Evolutionary conservation across 2,888 invertebrate species (phyloP).

Genomic region (Nycteola revayana): DNA sequence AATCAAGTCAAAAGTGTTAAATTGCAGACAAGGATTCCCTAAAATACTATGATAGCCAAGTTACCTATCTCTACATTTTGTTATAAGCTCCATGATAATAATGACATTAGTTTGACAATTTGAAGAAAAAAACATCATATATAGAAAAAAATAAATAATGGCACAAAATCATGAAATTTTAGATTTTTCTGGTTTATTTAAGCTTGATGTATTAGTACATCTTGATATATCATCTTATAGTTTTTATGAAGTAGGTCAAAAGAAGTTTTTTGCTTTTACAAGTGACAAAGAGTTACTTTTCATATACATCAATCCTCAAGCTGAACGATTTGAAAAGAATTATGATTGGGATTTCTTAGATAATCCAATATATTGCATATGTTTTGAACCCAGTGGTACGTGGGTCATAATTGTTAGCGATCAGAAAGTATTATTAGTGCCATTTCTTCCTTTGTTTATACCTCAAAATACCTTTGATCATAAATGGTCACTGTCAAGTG

Average conservation of each 20-base stretch:
- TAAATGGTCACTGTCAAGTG: slow-evolving; percentile 74
- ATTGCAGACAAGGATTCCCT: too few relatives aligned
- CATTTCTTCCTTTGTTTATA: slow-evolving; percentile 70
- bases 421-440: slow-evolving; percentile 73
- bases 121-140: too few relatives aligned
- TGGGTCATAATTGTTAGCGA: slow-evolving; percentile 86
- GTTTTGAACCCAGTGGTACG: slow-evolving; percentile 92
- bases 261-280: slow-evolving; percentile 70
- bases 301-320: slow-evolving; percentile 61
- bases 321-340: slow-evolving; percentile 60
- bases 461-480: slow-evolving; percentile 70
- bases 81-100: too few relatives aligned
- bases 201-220: slow-evolving; percentile 69
- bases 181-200: slow-evolving; percentile 74
- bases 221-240: slow-evolving; percentile 63
- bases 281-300: slow-evolving; percentile 68
- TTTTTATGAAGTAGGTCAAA: slow-evolving; percentile 73
- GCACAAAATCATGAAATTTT: slow-evolving; percentile 57
- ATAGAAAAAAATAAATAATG: slow-evolving; percentile 42
- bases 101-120: too few relatives aligned
- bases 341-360: slow-evolving; percentile 76
- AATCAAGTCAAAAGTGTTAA: too few relatives aligned
- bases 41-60: too few relatives aligned
- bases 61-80: too few relatives aligned
- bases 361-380: slow-evolving; percentile 85